These are phyloP conservation scores for Panurus biarmicus DNA, from an alignment of 2,113 vertebrate genomes.

Conservation along the genomic window DNA sequence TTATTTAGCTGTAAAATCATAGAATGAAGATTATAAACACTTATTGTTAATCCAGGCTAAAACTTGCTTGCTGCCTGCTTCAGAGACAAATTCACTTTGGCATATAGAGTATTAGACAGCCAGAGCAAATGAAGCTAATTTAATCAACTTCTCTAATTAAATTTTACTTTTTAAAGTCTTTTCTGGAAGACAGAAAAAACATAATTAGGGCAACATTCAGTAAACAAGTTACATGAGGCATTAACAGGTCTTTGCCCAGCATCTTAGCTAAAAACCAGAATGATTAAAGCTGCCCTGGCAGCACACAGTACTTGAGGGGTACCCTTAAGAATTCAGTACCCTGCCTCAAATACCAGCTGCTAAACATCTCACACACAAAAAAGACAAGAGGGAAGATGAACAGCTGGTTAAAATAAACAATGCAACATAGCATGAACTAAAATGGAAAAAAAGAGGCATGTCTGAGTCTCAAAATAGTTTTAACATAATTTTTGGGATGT, in stretches of 20 bases:
- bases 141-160: constrained; percentile 31
- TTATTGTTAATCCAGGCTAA: constrained; percentile 48
- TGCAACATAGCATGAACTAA: background rate
- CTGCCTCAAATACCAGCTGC: background rate
- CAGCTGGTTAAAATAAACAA: constrained; percentile 6
- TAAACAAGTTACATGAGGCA: background rate
- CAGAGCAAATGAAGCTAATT: constrained; percentile 49
- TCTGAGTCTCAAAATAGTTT: background rate
- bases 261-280: background rate
- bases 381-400: background rate
- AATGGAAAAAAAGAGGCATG: background rate
- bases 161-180: background rate
- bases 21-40: constrained; percentile 6
- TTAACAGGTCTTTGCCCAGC: background rate
- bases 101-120: background rate
- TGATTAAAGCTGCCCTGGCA: background rate
- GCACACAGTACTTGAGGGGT: background rate
- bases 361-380: background rate
- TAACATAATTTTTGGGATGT: background rate
- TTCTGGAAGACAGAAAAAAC: constrained; percentile 6
- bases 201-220: background rate
- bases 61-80: constrained; percentile 2
- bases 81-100: constrained; percentile 41
- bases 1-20: background rate
- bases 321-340: background rate